Conservation (phyloP, 2,888 invertebrate genomes). For the Coelogynopora nodosa region DNA sequence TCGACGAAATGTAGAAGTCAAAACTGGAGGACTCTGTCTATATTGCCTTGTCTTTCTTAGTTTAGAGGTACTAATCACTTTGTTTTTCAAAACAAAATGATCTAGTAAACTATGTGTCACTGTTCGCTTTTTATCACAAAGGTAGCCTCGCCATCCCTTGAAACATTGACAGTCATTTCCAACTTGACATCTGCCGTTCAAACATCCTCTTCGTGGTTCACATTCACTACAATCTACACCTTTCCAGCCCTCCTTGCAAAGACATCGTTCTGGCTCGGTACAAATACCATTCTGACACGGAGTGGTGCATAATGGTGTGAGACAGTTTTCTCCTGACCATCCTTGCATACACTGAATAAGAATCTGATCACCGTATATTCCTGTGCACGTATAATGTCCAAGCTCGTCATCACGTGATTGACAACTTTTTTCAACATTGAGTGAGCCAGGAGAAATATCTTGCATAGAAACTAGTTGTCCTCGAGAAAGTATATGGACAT, state of each 20-base stretch:
- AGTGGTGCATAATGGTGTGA: conserved; percentile 12
- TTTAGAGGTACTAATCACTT: background rate
- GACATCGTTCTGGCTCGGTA: conserved; percentile 31
- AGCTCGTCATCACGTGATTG: conserved; percentile 29
- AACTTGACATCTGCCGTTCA: conserved; percentile 35
- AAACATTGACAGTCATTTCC: conserved; percentile 43
- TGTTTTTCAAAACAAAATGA: background rate
- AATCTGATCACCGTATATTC: background rate
- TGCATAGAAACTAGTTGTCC: conserved; percentile 24
- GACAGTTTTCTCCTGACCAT: conserved; percentile 38
- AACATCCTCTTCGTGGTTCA: conserved; percentile 21
- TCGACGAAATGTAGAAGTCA: background rate
- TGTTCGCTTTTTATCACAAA: conserved; percentile 24
- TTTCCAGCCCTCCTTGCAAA: conserved; percentile 38
- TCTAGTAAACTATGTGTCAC: background rate
- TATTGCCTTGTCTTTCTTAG: background rate
- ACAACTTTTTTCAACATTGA: background rate
- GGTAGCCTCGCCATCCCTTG: conserved; percentile 35
- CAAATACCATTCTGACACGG: conserved; percentile 36
- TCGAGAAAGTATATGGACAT: conserved; percentile 17
- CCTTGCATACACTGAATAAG: conserved; percentile 35
- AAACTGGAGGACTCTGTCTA: background rate
- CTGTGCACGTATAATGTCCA: conserved; percentile 36
- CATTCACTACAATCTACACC: conserved; percentile 37
- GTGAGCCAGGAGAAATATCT: background rate